Evolutionary conservation across 2,888 invertebrate genomes (phyloP).

Genomic region (Drosophila nigritarsus): DNA sequence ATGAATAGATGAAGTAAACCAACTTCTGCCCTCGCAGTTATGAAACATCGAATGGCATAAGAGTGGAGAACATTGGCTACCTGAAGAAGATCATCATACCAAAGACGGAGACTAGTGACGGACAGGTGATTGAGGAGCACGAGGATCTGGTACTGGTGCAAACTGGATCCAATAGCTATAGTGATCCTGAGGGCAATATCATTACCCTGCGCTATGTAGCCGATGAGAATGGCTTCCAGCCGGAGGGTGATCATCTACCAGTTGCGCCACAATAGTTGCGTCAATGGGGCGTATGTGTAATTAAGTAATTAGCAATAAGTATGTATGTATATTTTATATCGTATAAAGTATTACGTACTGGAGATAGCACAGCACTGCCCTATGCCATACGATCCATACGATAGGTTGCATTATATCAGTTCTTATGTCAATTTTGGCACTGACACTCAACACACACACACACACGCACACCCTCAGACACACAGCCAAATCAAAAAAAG

Average conservation of each 20-base stretch:
- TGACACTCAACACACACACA: constrained; percentile 29
- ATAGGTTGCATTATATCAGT: constrained; percentile 26
- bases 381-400: constrained; percentile 62
- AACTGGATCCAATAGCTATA: constrained; percentile 89
- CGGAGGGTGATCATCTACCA: constrained; percentile 89
- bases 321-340: constrained; percentile 42
- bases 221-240: constrained; percentile 90
- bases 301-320: constrained; percentile 55
- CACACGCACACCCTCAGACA: constrained; percentile 10
- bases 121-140: constrained; percentile 86
- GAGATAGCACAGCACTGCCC: constrained; percentile 58
- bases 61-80: constrained; percentile 90
- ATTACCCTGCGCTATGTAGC: constrained; percentile 89
- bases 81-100: constrained; percentile 87
- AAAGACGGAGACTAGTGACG: constrained; percentile 84
- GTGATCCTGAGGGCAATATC: constrained; percentile 89
- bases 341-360: constrained; percentile 73
- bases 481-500: constrained; percentile 9
- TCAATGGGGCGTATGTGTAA: constrained; percentile 30
- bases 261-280: constrained; percentile 84
- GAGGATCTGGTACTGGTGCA: constrained; percentile 87
- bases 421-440: constrained; percentile 49
- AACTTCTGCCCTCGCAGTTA: constrained; percentile 86
- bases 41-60: constrained; percentile 92
- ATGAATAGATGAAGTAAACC: not conserved